Percentiles rank a stretch among this genome's conserved stretches.
Conservation (phyloP, 2,113 vertebrate genomes). For the Silurus meridionalis region DNA sequence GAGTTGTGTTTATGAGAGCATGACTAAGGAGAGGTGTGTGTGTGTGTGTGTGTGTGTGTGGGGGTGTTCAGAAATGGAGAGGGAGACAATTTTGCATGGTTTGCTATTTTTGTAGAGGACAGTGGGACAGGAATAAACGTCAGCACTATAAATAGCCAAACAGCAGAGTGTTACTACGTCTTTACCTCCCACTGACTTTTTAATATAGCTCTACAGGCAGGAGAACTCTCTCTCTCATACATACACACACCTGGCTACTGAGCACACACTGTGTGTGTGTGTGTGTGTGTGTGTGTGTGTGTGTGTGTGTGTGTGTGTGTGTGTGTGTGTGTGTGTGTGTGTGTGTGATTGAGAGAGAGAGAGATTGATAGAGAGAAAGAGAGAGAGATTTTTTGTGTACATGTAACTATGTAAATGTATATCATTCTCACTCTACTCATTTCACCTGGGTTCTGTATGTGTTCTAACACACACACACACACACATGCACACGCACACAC, state of each 20-base stretch:
- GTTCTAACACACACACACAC: background rate
- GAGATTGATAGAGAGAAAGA: background rate
- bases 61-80: background rate
- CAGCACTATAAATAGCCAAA: conserved; percentile 43
- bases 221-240: background rate
- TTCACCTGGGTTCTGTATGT: background rate
- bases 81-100: conserved; percentile 1
- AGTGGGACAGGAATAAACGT: conserved; percentile 36
- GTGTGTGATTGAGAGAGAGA: background rate
- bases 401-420: background rate
- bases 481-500: background rate
- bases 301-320: conserved; percentile 14
- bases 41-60: too few relatives aligned
- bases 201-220: conserved; percentile 4
- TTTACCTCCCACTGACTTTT: conserved; percentile 32
- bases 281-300: conserved; percentile 16
- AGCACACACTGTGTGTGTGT: background rate
- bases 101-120: conserved; percentile 42
- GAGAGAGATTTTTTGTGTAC: background rate
- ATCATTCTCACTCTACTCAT: background rate
- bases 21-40: conserved; percentile 4
- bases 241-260: conserved; percentile 14
- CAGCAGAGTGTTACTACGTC: conserved; percentile 32
- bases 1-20: background rate
- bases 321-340: conserved; percentile 24